Evolutionary conservation across 2,797 vertebrate species (phyloP).

Genomic region (Peromyscus nudipes): DNA sequence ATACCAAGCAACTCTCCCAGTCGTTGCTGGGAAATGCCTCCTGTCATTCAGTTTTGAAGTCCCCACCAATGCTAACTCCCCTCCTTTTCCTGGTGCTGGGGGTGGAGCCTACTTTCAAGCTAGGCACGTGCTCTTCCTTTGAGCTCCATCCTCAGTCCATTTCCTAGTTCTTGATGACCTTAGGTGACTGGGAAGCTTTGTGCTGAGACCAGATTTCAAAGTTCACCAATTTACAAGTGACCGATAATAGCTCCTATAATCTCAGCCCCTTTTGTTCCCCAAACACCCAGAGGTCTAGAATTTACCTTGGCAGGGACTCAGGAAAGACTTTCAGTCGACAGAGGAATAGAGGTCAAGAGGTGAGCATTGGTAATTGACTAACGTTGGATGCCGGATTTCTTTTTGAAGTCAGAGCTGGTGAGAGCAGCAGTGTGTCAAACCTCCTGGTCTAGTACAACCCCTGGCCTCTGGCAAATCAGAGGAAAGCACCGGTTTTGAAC

Average conservation of each 20-base stretch:
- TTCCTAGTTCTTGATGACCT: constrained; percentile 1
- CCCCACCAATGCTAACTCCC: not conserved
- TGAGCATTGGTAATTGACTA: not conserved
- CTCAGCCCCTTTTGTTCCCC: not conserved
- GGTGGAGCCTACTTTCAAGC: not conserved
- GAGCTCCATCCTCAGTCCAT: not conserved
- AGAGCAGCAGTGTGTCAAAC: not conserved
- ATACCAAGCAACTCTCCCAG: not conserved
- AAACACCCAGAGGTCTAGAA: constrained; percentile 33
- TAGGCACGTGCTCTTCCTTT: not conserved
- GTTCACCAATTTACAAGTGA: not conserved
- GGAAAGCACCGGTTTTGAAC: not conserved
- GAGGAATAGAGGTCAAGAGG: not conserved
- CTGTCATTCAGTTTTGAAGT: not conserved
- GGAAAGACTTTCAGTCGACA: not conserved
- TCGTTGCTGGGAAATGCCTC: not conserved
- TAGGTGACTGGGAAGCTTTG: not conserved
- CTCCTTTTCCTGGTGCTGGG: not conserved
- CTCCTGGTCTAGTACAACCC: not conserved
- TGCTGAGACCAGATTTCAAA: constrained; percentile 48
- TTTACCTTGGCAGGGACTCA: constrained; percentile 28
- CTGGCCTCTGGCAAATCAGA: constrained; percentile 29
- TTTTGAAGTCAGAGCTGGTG: not conserved
- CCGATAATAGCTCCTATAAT: not conserved
- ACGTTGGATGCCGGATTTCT: not conserved